A percentile compares a stretch with the other conserved stretches of the same genome.
Evolutionary conservation across 2,888 invertebrate genomes (phyloP).

Genomic region (Cantharis flavilabris): DNA sequence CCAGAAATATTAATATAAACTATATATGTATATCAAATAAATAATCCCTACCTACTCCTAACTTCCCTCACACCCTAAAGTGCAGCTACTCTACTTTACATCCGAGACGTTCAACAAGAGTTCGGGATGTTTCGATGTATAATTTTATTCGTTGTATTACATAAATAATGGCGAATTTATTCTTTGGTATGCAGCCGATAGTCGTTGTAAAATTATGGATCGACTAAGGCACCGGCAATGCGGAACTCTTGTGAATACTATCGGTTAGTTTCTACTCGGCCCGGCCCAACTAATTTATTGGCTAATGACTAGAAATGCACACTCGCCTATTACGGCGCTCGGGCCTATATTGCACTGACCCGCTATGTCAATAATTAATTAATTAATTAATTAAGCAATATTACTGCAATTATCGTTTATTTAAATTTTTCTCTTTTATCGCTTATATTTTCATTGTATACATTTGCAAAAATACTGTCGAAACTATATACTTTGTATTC

Average conservation of each 20-base stretch:
- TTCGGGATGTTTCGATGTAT: slow-evolving; percentile 28
- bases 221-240: slow-evolving; percentile 29
- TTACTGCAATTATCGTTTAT: slow-evolving; percentile 11
- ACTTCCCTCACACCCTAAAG: slow-evolving; percentile 31
- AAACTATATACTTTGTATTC: slow-evolving; percentile 50
- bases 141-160: slow-evolving; percentile 21
- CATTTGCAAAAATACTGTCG: slow-evolving; percentile 57
- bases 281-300: slow-evolving; percentile 48
- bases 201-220: slow-evolving; percentile 23
- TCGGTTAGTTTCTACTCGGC: slow-evolving; percentile 36
- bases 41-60: slow-evolving; percentile 45
- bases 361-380: slow-evolving; percentile 24
- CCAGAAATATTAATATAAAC: slow-evolving; percentile 47
- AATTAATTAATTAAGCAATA: slow-evolving; percentile 15
- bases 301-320: slow-evolving; percentile 55
- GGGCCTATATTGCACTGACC: slow-evolving; percentile 53
- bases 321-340: slow-evolving; percentile 53
- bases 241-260: slow-evolving; percentile 25
- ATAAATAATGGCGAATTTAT: slow-evolving; percentile 4
- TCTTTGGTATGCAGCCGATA: slow-evolving; percentile 18
- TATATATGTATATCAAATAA: slow-evolving; percentile 54
- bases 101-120: slow-evolving; percentile 30
- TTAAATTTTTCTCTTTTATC: slow-evolving; percentile 16
- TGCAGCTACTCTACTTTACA: slow-evolving; percentile 29
- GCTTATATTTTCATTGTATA: slow-evolving; percentile 36